phyloP scores from a whole-genome alignment of 1,140 invertebrate species.

The Drosophila ananassae region DNA sequence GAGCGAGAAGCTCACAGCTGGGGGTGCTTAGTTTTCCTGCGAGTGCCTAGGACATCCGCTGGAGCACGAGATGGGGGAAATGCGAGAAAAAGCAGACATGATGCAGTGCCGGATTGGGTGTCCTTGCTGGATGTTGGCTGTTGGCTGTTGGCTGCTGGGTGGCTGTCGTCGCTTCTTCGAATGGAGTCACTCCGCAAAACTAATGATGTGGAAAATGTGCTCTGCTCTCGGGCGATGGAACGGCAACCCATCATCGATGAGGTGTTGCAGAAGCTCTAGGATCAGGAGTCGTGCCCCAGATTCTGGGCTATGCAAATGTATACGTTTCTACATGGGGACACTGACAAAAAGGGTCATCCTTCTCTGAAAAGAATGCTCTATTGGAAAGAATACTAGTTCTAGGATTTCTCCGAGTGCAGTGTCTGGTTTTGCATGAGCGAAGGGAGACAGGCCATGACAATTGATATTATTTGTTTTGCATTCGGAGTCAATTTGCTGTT shows the following conservation, averaged over 20 bases:
- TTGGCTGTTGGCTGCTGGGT: background rate
- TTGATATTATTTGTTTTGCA: conserved; percentile 78
- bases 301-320: conserved; percentile 23
- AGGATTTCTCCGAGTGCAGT: background rate
- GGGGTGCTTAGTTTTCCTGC: conserved; percentile 30
- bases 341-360: background rate
- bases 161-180: conserved; percentile 59
- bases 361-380: background rate
- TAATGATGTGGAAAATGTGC: conserved; percentile 83
- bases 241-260: conserved; percentile 46
- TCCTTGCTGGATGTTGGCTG: conserved; percentile 13
- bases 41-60: background rate
- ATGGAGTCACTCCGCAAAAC: conserved; percentile 79
- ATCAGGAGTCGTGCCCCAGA: conserved; percentile 54
- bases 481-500: conserved; percentile 57
- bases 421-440: conserved; percentile 8
- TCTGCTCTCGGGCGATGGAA: conserved; percentile 23
- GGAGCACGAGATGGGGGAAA: background rate
- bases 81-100: conserved; percentile 29
- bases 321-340: conserved; percentile 1
- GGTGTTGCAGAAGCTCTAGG: conserved; percentile 56
- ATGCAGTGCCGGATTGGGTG: conserved; percentile 58
- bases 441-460: conserved; percentile 54
- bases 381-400: background rate
- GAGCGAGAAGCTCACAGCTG: conserved; percentile 65